Conservation (phyloP, 2,888 invertebrate genomes). For the Siphonodentalium dalli region DNA sequence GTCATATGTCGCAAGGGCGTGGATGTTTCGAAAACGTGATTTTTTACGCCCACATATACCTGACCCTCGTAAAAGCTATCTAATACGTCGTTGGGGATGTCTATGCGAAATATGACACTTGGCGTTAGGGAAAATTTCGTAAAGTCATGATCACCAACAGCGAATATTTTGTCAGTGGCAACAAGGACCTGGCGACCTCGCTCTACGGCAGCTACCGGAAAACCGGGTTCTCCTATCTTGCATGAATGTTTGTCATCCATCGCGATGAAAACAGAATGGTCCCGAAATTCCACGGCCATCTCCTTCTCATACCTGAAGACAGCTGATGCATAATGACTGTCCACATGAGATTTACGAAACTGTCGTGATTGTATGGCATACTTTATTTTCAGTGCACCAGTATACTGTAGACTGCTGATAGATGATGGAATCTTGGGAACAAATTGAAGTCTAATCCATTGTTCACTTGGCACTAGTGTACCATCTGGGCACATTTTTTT, state of each 20-base stretch:
- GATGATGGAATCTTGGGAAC: slow-evolving; percentile 13
- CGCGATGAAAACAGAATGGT: background rate
- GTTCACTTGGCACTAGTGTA: slow-evolving; percentile 9
- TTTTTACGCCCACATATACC: slow-evolving; percentile 18
- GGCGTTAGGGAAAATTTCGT: slow-evolving; percentile 8
- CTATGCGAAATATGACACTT: slow-evolving; percentile 5
- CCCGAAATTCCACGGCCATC: slow-evolving; percentile 3
- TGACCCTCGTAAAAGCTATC: slow-evolving; percentile 13
- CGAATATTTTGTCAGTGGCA: background rate
- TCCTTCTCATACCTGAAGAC: slow-evolving; percentile 5
- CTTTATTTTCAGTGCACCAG: slow-evolving; percentile 15
- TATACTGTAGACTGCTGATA: slow-evolving; percentile 12
- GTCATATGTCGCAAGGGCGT: slow-evolving; percentile 14
- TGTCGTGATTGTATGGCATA: slow-evolving; percentile 20
- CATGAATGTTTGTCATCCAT: slow-evolving; percentile 16
- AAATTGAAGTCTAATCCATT: slow-evolving; percentile 20
- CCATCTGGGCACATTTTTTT: slow-evolving; percentile 6
- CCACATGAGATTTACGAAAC: slow-evolving; percentile 9
- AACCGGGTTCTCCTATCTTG: slow-evolving; percentile 15
- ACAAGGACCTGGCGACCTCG: slow-evolving; percentile 5
- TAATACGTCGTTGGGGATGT: slow-evolving; percentile 5
- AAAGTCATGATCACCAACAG: slow-evolving; percentile 20
- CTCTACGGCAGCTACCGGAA: slow-evolving; percentile 11
- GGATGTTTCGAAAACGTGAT: slow-evolving; percentile 12
- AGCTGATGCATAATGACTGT: slow-evolving; percentile 6